Base-by-base conservation (phyloP, 2,113 vertebrate species). In the Oncorhynchus gorbuscha region DNA sequence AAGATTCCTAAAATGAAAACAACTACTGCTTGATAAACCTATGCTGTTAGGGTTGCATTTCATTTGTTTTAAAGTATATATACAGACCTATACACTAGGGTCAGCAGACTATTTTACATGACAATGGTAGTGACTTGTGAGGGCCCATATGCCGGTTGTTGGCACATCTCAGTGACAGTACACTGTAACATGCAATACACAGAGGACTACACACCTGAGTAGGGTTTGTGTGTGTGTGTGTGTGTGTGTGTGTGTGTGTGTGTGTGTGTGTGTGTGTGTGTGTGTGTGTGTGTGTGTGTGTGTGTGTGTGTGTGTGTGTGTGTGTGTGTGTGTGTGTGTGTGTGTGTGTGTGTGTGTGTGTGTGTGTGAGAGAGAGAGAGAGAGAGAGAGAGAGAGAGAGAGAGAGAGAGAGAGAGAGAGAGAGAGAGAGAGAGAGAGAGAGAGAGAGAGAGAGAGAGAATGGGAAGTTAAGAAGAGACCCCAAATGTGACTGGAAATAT, bases 71-170 rank as follows among this genome's bases (percentile, higher is more conserved):
- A 88, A 76, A 78, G 85, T 74, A 77, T 16, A 18, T 55, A 5
- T 16, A 18, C 16, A 45, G 39, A 12, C 9, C 39, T 45, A 45
- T 55, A 55, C 14, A 55, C 74, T 71, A 77, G 82, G 77, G 68
- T 35, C 81, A 76, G 79, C 79, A 70, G 28, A 79, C 83, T 88
- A 79, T 45, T 90, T 91, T 89, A 80, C 89, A 86, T 88, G 87
- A 87, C 84, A 87, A 87, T 81, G 86, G 79, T 87, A 86, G 87
- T 90, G 85, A 90, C 84, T 87, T 84, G 86, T 74, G 83, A 77
- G 87, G 74, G 59, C 73, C 83, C 81, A 87, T 86, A 87, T 88
- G 84, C 83, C 74, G 18, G 20, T 12, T 24, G 74, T 73, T 81
- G 83, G 80, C 49, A 8, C 81, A 76, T 77, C 73, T 68, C 65